Percentiles rank a stretch among this genome's conserved stretches.
Conservation (phyloP, 1,140 invertebrate genomes). For the Drosophila chauvacae region DNA sequence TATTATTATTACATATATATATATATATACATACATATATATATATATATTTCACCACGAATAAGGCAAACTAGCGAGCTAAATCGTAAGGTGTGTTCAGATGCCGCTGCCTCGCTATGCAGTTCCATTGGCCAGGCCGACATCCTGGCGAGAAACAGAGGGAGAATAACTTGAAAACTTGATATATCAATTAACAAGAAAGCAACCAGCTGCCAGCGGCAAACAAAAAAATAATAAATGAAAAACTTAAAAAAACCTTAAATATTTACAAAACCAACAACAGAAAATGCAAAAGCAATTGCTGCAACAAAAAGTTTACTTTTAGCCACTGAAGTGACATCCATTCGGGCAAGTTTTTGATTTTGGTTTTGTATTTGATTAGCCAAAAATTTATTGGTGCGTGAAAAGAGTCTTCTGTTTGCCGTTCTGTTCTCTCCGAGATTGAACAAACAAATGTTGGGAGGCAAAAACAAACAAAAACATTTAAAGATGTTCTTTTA, state of each 20-base stretch:
- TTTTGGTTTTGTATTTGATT: slow-evolving; percentile 36
- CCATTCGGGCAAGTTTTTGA: slow-evolving; percentile 17
- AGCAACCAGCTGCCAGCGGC: slow-evolving; percentile 71
- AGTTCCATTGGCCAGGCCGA: slow-evolving; percentile 53
- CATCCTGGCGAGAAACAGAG: slow-evolving; percentile 25
- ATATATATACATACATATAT: slow-evolving; percentile 58
- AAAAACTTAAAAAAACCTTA: slow-evolving; percentile 25
- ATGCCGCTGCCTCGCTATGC: slow-evolving; percentile 52
- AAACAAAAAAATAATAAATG: slow-evolving; percentile 34
- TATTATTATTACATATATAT: slow-evolving; percentile 75
- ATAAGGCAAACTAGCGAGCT: slow-evolving; percentile 55
- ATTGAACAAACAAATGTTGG: slow-evolving; percentile 57
- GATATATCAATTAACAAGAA: slow-evolving; percentile 69
- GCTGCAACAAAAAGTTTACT: slow-evolving; percentile 21
- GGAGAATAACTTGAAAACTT: slow-evolving; percentile 34
- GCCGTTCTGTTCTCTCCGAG: slow-evolving; percentile 54
- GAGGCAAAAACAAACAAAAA: slow-evolving; percentile 53
- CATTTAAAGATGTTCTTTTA: slow-evolving; percentile 75
- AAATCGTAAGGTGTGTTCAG: slow-evolving; percentile 55
- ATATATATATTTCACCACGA: slow-evolving; percentile 40
- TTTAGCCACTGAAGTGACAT: slow-evolving; percentile 22
- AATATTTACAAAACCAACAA: slow-evolving; percentile 49
- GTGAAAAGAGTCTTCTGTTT: slow-evolving; percentile 62
- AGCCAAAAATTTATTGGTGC: slow-evolving; percentile 57
- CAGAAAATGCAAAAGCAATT: slow-evolving; percentile 20